Conservation (phyloP, 2,797 vertebrate genomes). For the Semotilus atromaculatus region DNA sequence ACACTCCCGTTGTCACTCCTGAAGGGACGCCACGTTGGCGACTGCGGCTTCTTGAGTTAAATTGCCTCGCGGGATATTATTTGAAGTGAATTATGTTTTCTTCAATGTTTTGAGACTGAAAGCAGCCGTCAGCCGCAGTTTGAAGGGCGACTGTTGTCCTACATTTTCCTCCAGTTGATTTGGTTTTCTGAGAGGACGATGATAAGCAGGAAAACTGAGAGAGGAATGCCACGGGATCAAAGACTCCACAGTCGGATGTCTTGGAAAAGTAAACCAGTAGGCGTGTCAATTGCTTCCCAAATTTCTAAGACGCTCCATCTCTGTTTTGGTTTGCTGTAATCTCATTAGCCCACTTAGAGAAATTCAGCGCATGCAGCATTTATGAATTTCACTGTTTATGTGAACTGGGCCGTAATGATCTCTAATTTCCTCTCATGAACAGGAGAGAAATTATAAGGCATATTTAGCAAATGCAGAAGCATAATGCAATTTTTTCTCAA, state of each 20-base stretch:
- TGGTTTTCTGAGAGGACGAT: neutral
- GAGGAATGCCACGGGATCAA: constrained; percentile 6
- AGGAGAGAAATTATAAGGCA: neutral
- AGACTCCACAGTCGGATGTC: constrained; percentile 13
- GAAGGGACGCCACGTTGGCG: neutral
- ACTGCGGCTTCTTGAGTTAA: neutral
- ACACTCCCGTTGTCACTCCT: neutral
- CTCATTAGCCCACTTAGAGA: constrained; percentile 33
- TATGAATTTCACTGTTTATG: constrained; percentile 8
- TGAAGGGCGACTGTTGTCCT: constrained; percentile 10
- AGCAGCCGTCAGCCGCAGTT: neutral
- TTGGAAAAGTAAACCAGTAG: constrained; percentile 27
- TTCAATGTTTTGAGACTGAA: constrained; percentile 14
- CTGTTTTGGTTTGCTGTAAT: constrained; percentile 36
- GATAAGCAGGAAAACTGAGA: constrained; percentile 19
- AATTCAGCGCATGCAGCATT: neutral
- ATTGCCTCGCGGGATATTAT: neutral
- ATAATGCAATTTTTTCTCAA: neutral
- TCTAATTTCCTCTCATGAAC: constrained; percentile 19
- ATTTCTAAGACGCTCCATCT: constrained; percentile 21
- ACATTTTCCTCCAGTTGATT: constrained; percentile 19
- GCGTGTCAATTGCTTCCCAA: constrained; percentile 34
- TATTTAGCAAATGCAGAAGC: neutral
- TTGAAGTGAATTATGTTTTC: constrained; percentile 2
- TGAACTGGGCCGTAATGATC: constrained; percentile 20